Base-by-base conservation (phyloP, 23 tunicate genomes). In the Phallusia fumigata region DNA sequence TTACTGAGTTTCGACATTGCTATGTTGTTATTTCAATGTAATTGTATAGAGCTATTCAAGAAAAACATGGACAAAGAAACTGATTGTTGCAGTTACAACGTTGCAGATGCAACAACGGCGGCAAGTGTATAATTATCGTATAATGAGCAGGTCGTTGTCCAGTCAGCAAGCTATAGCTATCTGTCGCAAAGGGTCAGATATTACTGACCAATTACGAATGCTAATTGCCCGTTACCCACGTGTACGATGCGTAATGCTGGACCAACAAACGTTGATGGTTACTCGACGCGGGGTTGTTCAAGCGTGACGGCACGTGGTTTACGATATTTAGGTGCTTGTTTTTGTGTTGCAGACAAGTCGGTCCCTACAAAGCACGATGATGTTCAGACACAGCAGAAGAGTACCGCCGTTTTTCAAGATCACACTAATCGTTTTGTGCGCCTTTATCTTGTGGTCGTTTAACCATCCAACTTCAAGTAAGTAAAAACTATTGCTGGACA, bases 401-500 rank as follows among this genome's bases (percentile, higher is more conserved):
- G 74, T 90, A 33, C 99, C 96, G 0, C 97, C 99, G 19, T 86
- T 92, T 30, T 89, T 97, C 76, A 95, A 95, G 69, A 77, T 97
- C 44, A 86, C 90, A 24, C 74, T 97, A 0, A 88, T 97, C 35
- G 90, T 92, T 50, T 36, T 97, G 36, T 92, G 93, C 33, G 99
- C 99, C 5, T 97, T 94, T 72, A 83, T 84, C 16, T 49, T 97
- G 32, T 97, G 97, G 97, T 90, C 97, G 31, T 92, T 92, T 80
- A 97, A 97, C 81, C 99, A 97, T 64, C 97, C 99, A 1, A 49
- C 75, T 18, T 72, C 90, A 76, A 32, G 98, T 94, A 89, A 76
- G 86, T 80, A 0, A 0, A 32, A 26, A 30, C 26, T 32, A 22
- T 40, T 10, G 10, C 10, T 3, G 10, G 47, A 40, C 47, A n/a